Conservation (phyloP, 1,140 invertebrate genomes). For the Coenobita brevimanus region DNA sequence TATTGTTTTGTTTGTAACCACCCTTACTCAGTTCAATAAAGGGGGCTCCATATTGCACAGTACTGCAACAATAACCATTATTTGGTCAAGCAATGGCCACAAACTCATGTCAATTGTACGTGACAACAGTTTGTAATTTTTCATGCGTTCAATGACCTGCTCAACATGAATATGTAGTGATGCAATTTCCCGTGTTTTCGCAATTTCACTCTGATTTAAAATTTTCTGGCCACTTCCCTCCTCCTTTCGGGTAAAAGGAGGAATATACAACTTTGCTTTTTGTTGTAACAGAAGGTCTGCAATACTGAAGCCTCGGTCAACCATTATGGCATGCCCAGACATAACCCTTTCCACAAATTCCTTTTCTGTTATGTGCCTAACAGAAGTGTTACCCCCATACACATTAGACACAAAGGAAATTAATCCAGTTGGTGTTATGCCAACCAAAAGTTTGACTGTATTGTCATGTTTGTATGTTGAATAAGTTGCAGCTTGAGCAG, state of each 20-base stretch:
- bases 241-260: no score
- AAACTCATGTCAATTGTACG: no score
- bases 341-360: not conserved
- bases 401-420: not conserved
- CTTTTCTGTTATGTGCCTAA: not conserved
- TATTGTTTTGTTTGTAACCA: not conserved
- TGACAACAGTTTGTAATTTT: no score
- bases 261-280: not conserved
- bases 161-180: no score
- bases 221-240: no score
- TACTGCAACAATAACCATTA: not conserved
- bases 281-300: not conserved
- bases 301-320: not conserved
- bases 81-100: not conserved
- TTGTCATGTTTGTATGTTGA: not conserved
- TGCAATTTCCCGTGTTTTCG: no score
- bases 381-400: slow-evolving; percentile 1
- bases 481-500: slow-evolving; percentile 3
- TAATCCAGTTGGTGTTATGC: not conserved
- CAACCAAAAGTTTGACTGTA: not conserved
- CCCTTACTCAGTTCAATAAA: not conserved
- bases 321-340: not conserved
- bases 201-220: no score
- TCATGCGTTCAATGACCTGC: no score
- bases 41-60: not conserved